These are phyloP conservation scores for Enteromius anoplus DNA, from an alignment of 2,797 vertebrate species.

Conservation along the genomic window DNA sequence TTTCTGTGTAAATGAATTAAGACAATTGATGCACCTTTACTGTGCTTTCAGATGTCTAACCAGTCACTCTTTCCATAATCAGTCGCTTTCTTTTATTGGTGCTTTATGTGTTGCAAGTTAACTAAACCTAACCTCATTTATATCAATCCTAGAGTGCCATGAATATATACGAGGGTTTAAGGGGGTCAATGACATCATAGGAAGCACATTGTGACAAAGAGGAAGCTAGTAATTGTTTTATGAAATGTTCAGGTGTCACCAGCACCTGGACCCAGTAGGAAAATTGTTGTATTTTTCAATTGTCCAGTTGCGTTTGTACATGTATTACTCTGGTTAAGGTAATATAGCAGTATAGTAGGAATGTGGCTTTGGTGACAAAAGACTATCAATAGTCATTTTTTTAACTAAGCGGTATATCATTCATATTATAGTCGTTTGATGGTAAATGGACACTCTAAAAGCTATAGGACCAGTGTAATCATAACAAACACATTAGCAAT, in stretches of 20 bases:
- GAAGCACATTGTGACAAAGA: background rate
- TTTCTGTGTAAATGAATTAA: background rate
- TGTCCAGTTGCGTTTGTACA: background rate
- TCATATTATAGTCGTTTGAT: background rate
- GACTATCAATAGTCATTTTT: background rate
- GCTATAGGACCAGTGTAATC: background rate
- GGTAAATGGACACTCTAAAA: background rate
- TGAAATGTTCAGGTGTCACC: background rate
- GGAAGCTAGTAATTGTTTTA: background rate
- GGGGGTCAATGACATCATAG: background rate
- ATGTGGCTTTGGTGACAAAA: background rate
- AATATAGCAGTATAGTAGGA: background rate
- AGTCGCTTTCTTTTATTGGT: background rate
- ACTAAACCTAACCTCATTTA: background rate
- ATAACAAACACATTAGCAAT: background rate
- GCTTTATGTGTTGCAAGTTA: background rate
- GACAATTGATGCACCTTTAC: background rate
- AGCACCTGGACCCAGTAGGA: background rate
- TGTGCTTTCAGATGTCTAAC: background rate
- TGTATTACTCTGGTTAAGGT: too few species aligned
- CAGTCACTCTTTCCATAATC: background rate
- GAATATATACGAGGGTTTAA: constrained; percentile 1
- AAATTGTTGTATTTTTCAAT: background rate
- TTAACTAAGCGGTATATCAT: background rate
- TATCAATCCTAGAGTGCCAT: background rate